phyloP scores from a whole-genome alignment of 2,797 vertebrate species.

The Rhinatrema bivittatum region DNA sequence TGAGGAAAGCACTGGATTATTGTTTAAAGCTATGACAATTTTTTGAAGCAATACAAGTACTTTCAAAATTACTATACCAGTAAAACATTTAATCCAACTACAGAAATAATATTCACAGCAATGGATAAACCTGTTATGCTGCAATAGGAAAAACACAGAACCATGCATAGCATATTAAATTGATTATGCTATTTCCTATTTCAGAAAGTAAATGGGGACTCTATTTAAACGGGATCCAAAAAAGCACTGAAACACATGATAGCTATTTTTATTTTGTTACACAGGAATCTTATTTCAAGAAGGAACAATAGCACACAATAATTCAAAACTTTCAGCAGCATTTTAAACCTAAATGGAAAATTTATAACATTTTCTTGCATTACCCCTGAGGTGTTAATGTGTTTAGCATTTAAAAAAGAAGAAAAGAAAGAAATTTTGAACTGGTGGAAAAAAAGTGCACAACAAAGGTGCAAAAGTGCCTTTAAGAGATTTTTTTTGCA shows the following conservation, averaged over 20 bases:
- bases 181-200: conserved; percentile 34
- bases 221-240: conserved; percentile 40
- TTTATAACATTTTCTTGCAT: conserved; percentile 36
- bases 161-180: conserved; percentile 18
- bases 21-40: conserved; percentile 12
- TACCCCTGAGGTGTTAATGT: conserved; percentile 57
- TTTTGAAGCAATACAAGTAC: conserved; percentile 35
- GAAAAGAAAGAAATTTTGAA: conserved; percentile 29
- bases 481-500: conserved; percentile 30
- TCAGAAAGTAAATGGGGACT: conserved; percentile 36
- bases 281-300: conserved; percentile 34
- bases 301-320: conserved; percentile 47
- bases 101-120: conserved; percentile 36
- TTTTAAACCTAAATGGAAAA: neutral
- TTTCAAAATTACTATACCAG: conserved; percentile 33
- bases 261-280: conserved; percentile 35
- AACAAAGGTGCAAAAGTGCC: conserved; percentile 47
- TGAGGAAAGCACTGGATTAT: conserved; percentile 17
- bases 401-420: conserved; percentile 42
- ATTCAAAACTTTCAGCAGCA: neutral
- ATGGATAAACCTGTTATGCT: conserved; percentile 23
- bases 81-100: conserved; percentile 32
- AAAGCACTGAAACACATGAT: conserved; percentile 35
- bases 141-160: conserved; percentile 32
- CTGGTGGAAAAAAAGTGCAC: conserved; percentile 39